Evolutionary conservation across 1,140 invertebrate species (phyloP).

Genomic region (Heliconius hewitsoni): DNA sequence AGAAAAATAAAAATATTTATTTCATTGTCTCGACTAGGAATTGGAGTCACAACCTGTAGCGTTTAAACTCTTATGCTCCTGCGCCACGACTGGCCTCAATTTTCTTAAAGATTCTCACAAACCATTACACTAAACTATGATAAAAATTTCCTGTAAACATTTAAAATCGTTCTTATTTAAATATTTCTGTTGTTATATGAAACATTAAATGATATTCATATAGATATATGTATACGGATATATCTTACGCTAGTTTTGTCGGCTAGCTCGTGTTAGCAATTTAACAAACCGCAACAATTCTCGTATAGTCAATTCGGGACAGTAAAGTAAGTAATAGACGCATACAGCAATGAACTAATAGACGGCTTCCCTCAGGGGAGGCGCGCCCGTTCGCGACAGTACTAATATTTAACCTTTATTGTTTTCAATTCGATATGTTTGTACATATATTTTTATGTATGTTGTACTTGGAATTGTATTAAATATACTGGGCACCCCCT

Average conservation of each 20-base stretch:
- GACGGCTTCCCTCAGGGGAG: conserved; percentile 63
- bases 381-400: conserved; percentile 39
- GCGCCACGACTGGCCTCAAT: too few relatives aligned
- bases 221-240: too few relatives aligned
- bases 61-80: too few relatives aligned
- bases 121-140: too few relatives aligned
- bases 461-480: background rate
- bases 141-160: too few relatives aligned
- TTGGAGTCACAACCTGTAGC: too few relatives aligned
- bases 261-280: conserved; percentile 18
- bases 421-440: conserved; percentile 6
- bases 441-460: background rate
- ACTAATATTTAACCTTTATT: conserved; percentile 17
- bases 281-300: conserved; percentile 48
- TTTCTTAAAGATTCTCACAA: too few relatives aligned
- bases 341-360: conserved; percentile 69
- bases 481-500: conserved; percentile 14
- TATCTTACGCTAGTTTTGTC: background rate
- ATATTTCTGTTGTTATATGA: background rate
- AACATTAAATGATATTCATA: background rate
- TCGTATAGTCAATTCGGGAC: conserved; percentile 48
- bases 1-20: too few relatives aligned
- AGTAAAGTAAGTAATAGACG: conserved; percentile 48
- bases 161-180: too few relatives aligned
- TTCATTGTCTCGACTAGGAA: too few relatives aligned